Evolutionary conservation across 2,888 invertebrate genomes (phyloP), one percentile per base, ranked within the genome.

Genomic region (Teleiodes luculella): DNA sequence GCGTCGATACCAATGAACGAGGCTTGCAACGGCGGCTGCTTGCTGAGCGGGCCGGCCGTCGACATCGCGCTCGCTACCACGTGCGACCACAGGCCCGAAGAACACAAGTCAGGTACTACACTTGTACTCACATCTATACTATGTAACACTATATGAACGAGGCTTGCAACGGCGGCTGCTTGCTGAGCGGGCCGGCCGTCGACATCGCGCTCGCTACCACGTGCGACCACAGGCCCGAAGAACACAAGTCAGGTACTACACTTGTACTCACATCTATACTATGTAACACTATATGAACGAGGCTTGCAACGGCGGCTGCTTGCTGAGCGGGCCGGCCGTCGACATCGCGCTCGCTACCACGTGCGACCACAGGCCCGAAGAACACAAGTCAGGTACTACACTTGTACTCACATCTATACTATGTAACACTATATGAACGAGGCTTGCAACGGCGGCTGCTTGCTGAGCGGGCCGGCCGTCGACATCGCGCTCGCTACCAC

Each of bases 81-180:
- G 89, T 94, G 68, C 93, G 94, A 69, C 92, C 94, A 91, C 92
- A 63, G 18, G 10, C n/a, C 41, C 10, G 94, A 95, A 80, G 95
- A 95, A 41, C 74, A 78, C 24, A 70, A 66, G 49, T 57, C 65
- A 0, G 56, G 64, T 11, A 56, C 59, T 18, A 16, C 1, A 14
- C 2, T 16, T 14, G 11, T 37, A 14, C 13, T 6, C n/a, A n/a
- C n/a, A n/a, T n/a, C n/a, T n/a, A n/a, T n/a, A n/a, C n/a, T n/a
- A n/a, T n/a, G n/a, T n/a, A n/a, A n/a, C n/a, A n/a, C n/a, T n/a
- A n/a, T n/a, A 57, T 48, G 36, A 65, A 78, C 69, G 66, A 86
- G 66, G 74, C 89, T 62, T 80, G 91, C 76, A 83, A 91, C 71
- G 88, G 89, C 28, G 92, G 90, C 64, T 91, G 88, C 61, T 68